Evolutionary conservation across 2,113 vertebrate species (phyloP), one percentile per base, ranked within the genome.

Genomic region (Xyrauchen texanus): DNA sequence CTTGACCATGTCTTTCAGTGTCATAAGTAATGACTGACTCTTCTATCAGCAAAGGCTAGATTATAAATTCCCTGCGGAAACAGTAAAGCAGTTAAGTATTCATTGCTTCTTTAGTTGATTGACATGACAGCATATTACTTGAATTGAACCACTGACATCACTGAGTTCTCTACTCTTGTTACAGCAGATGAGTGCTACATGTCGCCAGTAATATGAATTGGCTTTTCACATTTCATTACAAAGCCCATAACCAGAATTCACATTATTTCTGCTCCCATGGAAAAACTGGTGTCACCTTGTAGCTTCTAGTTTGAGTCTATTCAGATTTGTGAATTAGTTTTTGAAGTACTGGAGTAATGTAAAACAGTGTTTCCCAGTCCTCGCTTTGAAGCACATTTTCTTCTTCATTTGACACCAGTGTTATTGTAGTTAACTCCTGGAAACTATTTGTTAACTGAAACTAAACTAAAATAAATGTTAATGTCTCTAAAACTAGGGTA

Each of bases 51-150:
- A 63, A 58, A 2, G 46, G 46, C 57, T 63, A 63, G 10, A 51
- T 49, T 63, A 12, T 75, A 47, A 15, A 70, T 62, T 69, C 46
- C 73, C 8, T 8, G n/a, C 55, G 62, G 15, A 68, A 44, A 46
- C 45, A 68, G n/a, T 58, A n/a, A 58, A 15, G 55, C 4, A 58
- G 55, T 6, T 7, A 58, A 15, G 49, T 7, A 49, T 47, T 53
- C 73, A 62, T 49, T 5, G 11, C 45, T 49, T 9, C 60, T 76
- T 53, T 55, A 65, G 16, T 2, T 76, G 73, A 76, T 76, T 76
- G 73, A 65, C 73, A 44, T 65, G 49, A 76, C 49, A 53, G 73
- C 21, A 47, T 76, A 76, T 76, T 76, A 76, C 61, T 76, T 76
- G 12, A 55, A 13, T 11, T 45, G 49, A 76, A 65, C 61, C 73